Base-by-base conservation (phyloP, 2,113 vertebrate genomes). In the Engystomops pustulosus region DNA sequence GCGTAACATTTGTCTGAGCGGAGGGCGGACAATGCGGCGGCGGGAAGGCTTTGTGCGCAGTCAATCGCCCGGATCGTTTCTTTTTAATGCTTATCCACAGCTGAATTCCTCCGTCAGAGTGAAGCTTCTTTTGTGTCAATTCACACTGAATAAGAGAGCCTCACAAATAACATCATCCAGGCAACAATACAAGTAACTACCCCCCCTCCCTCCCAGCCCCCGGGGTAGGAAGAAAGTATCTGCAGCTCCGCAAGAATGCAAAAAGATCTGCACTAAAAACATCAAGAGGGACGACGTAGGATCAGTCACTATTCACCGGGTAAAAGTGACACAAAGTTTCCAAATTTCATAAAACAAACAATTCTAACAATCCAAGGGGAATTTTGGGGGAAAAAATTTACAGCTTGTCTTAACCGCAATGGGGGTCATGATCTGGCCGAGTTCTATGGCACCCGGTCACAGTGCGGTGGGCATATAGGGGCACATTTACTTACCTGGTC, bases 1-100 rank as follows among this genome's bases (percentile, higher is more conserved):
- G 32, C 55, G 18, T 60, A 69, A 77, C 82, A 58, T 84, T 84
- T 68, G 82, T 68, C 27, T 77, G 30, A 68, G 51, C 65, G 58
- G 45, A 32, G 34, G 38, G 20, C 55, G 53, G 25, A 84, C 82
- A 78, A 77, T 84, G 55, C 45, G n/a, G 17, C 5, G 74, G 74
- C 60, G 51, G 32, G n/a, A 34, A 12, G 12, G 45, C 82, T 55
- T 84, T 84, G 82, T 84, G 74, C 34, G 12, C n/a, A 84, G 49
- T n/a, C 45, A 45, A 84, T 84, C 74, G 74, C 62, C 82, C 82
- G 60, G 68, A 58, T 84, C 82, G 44, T 69, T n/a, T 55, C 60
- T 34, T 25, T 78, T 78, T 69, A 78, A 78, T 30, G 60, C 74
- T 67, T 11, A 27, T 30, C 60, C 82, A 38, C 44, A 67, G 82